Evolutionary conservation across 2,888 invertebrate species (phyloP), one percentile per base, ranked within the genome.

Genomic region (Cheilosia urbana): DNA sequence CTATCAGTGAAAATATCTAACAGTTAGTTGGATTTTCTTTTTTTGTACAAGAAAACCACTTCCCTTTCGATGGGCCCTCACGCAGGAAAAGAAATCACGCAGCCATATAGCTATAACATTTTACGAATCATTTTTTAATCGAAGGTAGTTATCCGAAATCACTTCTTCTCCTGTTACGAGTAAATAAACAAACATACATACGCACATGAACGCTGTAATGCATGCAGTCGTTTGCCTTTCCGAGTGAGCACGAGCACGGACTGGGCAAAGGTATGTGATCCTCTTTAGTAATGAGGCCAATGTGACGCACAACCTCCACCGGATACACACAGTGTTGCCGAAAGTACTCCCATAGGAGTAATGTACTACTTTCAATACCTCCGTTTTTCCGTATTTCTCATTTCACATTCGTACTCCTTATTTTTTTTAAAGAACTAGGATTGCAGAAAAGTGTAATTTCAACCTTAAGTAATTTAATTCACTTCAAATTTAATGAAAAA

Each of bases 41-140:
- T 37, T 34, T 13, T 37, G 6, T 11, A 34, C 4, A 11, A 34
- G 9, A 37, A 15, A 63, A 15, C 19, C 60, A 27, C 47, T 19
- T 27, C 5, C 47, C 30, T 27, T 51, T 62, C 13, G 71, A 17
- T 49, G 40, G 60, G 69, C 11, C 49, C n/a, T 40, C 13, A n/a
- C 1, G 42, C n/a, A 34, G 7, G 42, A 34, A 49, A 15, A 9
- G 17, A 63, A 73, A 63, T 71, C 53, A 19, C 42, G 11, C 45
- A 19, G 49, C 9, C 53, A 53, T 51, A 57, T 13, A n/a, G 27
- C 7, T 49, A 27, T 53, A 53, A 30, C n/a, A 27, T 58, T 76
- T 66, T 60, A 66, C 42, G 65, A 66, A 66, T 66, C 66, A 58
- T 42, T 66, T 76, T 66, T 76, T 66, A 76, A 76, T 76, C 76